Evolutionary conservation across 2,888 invertebrate genomes (phyloP).

Genomic region (Microdon myrmicae): DNA sequence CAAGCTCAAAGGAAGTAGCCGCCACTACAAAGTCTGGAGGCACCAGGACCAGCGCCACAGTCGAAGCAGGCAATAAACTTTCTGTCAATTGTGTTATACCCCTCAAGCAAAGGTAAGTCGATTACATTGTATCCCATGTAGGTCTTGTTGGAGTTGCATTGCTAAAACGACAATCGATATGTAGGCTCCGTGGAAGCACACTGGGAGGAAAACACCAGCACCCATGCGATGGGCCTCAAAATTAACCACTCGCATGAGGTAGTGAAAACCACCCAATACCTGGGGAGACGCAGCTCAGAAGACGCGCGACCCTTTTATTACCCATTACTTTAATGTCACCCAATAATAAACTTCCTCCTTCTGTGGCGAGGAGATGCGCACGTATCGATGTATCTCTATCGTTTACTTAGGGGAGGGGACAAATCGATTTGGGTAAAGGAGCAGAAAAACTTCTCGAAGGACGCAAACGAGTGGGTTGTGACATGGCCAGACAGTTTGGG

Average conservation of each 20-base stretch:
- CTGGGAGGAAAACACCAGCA: too few relatives aligned
- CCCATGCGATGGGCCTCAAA: constrained; percentile 42
- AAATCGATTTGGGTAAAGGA: constrained; percentile 20
- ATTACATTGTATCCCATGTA: constrained; percentile 36
- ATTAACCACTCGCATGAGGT: constrained; percentile 43
- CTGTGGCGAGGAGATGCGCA: too few relatives aligned
- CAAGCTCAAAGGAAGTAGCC: constrained; percentile 46
- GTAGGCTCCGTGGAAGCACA: too few relatives aligned
- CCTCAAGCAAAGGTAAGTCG: constrained; percentile 41
- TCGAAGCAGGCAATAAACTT: constrained; percentile 47
- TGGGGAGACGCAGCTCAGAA: constrained; percentile 7
- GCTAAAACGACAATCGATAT: too few relatives aligned
- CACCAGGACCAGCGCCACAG: constrained; percentile 15
- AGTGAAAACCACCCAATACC: constrained; percentile 48
- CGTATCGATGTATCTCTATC: too few relatives aligned
- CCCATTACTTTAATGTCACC: constrained; percentile 43
- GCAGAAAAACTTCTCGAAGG: neutral
- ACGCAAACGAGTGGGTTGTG: constrained; percentile 19
- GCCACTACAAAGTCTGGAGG: constrained; percentile 9
- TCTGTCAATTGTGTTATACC: constrained; percentile 51
- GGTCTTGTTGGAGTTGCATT: too few relatives aligned
- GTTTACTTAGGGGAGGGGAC: constrained; percentile 10
- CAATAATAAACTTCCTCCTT: constrained; percentile 48
- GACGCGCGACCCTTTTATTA: constrained; percentile 39
- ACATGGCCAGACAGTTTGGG: constrained; percentile 6